These are phyloP conservation scores for Zeuzera pyrina DNA, from an alignment of 2,888 invertebrate species.

Conservation along the genomic window DNA sequence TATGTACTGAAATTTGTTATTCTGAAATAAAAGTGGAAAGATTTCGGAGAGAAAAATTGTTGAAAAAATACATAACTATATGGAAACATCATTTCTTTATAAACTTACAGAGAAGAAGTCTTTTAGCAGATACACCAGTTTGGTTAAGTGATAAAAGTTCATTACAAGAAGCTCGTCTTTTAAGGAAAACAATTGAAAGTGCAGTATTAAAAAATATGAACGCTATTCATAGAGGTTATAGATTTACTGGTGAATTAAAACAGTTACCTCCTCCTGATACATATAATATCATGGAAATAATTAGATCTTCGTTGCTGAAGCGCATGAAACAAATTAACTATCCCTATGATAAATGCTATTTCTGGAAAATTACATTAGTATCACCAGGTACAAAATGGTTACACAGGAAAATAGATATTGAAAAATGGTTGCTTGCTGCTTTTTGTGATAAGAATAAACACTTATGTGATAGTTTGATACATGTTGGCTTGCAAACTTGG, in stretches of 20 bases:
- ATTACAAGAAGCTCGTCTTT: slow-evolving; percentile 38
- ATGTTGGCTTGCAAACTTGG: slow-evolving; percentile 58
- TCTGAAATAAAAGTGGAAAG: slow-evolving; percentile 51
- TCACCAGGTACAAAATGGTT: slow-evolving; percentile 67
- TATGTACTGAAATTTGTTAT: slow-evolving; percentile 41
- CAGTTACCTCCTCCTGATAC: slow-evolving; percentile 37
- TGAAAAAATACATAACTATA: slow-evolving; percentile 48
- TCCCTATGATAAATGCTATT: slow-evolving; percentile 50
- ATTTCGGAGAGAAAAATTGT: slow-evolving; percentile 39
- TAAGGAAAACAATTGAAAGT: slow-evolving; percentile 40
- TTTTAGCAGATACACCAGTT: slow-evolving; percentile 57
- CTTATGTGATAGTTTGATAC: slow-evolving; percentile 41
- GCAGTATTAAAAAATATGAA: slow-evolving; percentile 51
- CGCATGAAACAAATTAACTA: slow-evolving; percentile 63
- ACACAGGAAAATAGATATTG: slow-evolving; percentile 51
- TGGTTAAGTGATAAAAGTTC: slow-evolving; percentile 53
- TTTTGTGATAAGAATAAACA: slow-evolving; percentile 52
- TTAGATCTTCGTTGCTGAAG: slow-evolving; percentile 51
- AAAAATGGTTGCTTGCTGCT: slow-evolving; percentile 58
- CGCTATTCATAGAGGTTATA: slow-evolving; percentile 51
- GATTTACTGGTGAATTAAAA: slow-evolving; percentile 46
- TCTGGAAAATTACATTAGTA: slow-evolving; percentile 77
- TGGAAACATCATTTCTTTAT: slow-evolving; percentile 47
- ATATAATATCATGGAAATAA: slow-evolving; percentile 59
- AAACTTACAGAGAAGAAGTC: slow-evolving; percentile 43